Evolutionary conservation across 2,888 invertebrate species (phyloP), one percentile per base, ranked within the genome.

Genomic region (Aphodius granarius): DNA sequence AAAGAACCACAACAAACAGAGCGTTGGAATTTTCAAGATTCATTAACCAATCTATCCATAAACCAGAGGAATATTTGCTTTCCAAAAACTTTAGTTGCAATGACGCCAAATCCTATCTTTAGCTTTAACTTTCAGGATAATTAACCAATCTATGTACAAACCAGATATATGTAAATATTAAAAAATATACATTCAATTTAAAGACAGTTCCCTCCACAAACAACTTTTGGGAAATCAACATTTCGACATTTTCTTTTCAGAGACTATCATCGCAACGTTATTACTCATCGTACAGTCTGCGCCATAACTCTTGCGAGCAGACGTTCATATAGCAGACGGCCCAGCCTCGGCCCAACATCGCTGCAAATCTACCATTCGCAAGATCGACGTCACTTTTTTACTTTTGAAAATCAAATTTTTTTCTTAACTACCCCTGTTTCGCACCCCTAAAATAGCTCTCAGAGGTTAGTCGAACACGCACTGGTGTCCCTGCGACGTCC

Each of bases 271-370:
- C 94, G 82, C 89, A 91, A 84, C 92, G 94, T 82, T 94, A 94
- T 91, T 94, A 94, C 89, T 94, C 94, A 83, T 93, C 94, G 86
- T 94, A 94, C 87, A 94, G 94, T 87, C 90, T 94, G 84, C 91
- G 94, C 84, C 94, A 94, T 88, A 94, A 94, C 87, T 94, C 94
- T 88, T 94, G 94, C 89, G 94, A 94, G 90, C 94, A 94, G 89
- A 94, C 94, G 85, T 94, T 92, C 90, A 94, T 94, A 90, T 94
- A 94, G 92, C 92, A 87, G 81, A 85, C 86, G 83, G 86, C 86
- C 86, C 85, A 84, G 84, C 83, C 85, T 81, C 85, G 84, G 78
- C 82, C 85, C 78, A 82, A 85, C 81, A 86, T 87, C 76, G 83
- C 86, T 72, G 81, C 87, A 79, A 86, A 84, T 78, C 82, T 87